A percentile compares a stretch with the other conserved stretches of the same genome.
Evolutionary conservation across 1,140 invertebrate genomes (phyloP).

Genomic region (Trissolcus basalis): DNA sequence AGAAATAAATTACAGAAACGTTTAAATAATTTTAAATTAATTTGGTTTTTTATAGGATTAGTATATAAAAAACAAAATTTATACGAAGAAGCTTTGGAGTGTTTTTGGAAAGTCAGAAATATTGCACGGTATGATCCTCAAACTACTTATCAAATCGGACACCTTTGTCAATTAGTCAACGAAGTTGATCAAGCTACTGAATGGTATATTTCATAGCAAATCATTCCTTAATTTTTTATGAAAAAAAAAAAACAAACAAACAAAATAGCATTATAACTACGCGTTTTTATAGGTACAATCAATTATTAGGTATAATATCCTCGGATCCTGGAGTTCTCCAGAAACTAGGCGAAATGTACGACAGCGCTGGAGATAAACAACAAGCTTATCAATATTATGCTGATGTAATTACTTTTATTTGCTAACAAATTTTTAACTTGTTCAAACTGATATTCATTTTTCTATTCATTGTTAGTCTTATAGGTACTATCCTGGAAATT

Average conservation of each 20-base stretch:
- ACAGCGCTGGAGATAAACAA: slow-evolving; percentile 90
- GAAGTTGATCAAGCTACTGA: slow-evolving; percentile 87
- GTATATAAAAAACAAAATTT: slow-evolving; percentile 83
- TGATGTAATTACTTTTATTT: slow-evolving; percentile 77
- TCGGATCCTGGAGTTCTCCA: slow-evolving; percentile 89
- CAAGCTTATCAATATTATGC: slow-evolving; percentile 94
- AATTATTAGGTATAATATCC: slow-evolving; percentile 88
- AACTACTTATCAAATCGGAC: slow-evolving; percentile 90
- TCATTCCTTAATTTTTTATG: too few relatives aligned
- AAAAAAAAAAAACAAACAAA: too few relatives aligned
- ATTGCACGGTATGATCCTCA: slow-evolving; percentile 88
- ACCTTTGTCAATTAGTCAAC: slow-evolving; percentile 85
- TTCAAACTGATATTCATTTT: slow-evolving; percentile 17
- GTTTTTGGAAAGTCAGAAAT: slow-evolving; percentile 88
- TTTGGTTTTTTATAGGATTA: slow-evolving; percentile 77
- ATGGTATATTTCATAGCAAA: slow-evolving; percentile 78
- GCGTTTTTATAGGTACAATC: slow-evolving; percentile 84
- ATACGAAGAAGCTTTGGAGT: slow-evolving; percentile 86
- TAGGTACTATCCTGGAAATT: slow-evolving; percentile 91
- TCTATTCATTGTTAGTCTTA: slow-evolving; percentile 80
- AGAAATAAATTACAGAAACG: too few relatives aligned
- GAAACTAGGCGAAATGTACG: slow-evolving; percentile 90
- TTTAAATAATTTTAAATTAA: neutral
- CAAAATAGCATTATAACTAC: too few relatives aligned
- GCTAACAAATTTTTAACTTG: neutral